Conservation (phyloP, 2,888 invertebrate genomes). For the Peribatodes rhomboidaria region DNA sequence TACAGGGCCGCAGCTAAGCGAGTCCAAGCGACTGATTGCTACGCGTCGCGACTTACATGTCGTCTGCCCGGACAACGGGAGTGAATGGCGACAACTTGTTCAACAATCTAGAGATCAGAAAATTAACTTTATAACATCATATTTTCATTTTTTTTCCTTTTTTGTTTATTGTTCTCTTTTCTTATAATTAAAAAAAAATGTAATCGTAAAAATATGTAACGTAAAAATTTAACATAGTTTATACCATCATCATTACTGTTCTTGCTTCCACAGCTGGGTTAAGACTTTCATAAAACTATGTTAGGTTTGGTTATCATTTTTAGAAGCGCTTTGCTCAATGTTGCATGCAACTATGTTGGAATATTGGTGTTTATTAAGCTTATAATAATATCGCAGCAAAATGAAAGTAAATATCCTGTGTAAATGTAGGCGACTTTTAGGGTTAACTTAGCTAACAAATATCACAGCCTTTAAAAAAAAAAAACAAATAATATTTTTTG, state of each 20-base stretch:
- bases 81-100: conserved; percentile 83
- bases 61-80: conserved; percentile 75
- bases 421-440: too few relatives aligned
- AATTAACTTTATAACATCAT: conserved; percentile 49
- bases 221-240: too few relatives aligned
- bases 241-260: not conserved
- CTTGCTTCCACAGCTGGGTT: not conserved
- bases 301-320: not conserved
- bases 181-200: too few relatives aligned
- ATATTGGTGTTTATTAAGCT: too few relatives aligned
- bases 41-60: conserved; percentile 76
- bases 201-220: too few relatives aligned
- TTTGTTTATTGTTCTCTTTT: too few relatives aligned
- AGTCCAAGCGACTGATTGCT: conserved; percentile 63
- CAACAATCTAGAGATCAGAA: conserved; percentile 79
- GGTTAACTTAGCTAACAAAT: too few relatives aligned
- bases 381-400: too few relatives aligned
- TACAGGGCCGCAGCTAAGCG: conserved; percentile 75
- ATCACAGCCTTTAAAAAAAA: too few relatives aligned
- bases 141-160: not conserved
- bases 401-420: too few relatives aligned
- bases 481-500: too few relatives aligned
- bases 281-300: not conserved
- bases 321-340: not conserved
- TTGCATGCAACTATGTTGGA: too few relatives aligned